A percentile compares a stretch with the other conserved stretches of the same genome.
Conservation (phyloP, 2,888 invertebrate genomes). For the Noctua comes region DNA sequence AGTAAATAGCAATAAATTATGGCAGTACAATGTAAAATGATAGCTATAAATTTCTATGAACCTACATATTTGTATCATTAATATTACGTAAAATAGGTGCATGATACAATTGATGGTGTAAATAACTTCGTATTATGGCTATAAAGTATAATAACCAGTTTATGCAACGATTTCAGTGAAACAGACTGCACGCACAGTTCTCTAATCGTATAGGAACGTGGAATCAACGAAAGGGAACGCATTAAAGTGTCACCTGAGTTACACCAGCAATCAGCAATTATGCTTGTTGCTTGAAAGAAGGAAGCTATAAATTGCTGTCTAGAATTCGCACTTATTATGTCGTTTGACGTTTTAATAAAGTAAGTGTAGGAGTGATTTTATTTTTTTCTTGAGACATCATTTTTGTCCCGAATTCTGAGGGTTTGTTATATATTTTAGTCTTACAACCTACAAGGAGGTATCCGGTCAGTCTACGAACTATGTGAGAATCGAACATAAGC, state of each 20-base stretch:
- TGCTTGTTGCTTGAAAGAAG: not conserved
- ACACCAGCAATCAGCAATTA: slow-evolving; percentile 12
- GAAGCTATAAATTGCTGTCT: slow-evolving; percentile 11
- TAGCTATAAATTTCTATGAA: not conserved
- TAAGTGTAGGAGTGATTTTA: not conserved
- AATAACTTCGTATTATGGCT: slow-evolving; percentile 1
- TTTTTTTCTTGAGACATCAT: too few species aligned
- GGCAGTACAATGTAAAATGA: not conserved
- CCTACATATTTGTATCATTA: slow-evolving; percentile 4
- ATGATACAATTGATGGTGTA: slow-evolving; percentile 23
- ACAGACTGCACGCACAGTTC: slow-evolving; percentile 2
- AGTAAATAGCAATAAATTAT: not conserved
- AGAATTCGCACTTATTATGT: not conserved
- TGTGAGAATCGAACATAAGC: not conserved
- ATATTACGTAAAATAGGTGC: slow-evolving; percentile 21
- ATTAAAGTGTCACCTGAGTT: slow-evolving; percentile 19
- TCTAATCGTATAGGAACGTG: not conserved
- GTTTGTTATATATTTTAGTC: not conserved
- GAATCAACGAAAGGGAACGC: slow-evolving; percentile 40
- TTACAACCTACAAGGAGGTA: not conserved
- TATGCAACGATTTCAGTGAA: slow-evolving; percentile 30
- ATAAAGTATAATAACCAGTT: slow-evolving; percentile 2
- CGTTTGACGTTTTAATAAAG: not conserved
- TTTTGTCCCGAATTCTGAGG: not conserved
- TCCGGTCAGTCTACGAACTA: not conserved